A percentile compares a stretch with the other conserved stretches of the same genome.
phyloP scores from a whole-genome alignment of 2,888 invertebrate species.

The Cremastobaeus sp. region DNA sequence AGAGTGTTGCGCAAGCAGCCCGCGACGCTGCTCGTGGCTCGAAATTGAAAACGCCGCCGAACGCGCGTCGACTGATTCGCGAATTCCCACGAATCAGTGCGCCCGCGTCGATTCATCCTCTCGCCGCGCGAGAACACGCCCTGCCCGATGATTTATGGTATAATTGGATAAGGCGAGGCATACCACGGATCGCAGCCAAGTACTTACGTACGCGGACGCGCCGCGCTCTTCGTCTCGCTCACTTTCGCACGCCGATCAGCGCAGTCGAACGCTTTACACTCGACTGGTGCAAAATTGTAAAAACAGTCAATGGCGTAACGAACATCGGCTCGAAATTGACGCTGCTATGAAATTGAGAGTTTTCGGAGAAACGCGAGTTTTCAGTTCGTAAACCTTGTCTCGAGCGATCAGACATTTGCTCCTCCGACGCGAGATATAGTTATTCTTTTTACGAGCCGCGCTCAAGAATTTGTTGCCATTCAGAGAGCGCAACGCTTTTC shows the following conservation, averaged over 20 bases:
- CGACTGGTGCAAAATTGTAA: conserved; percentile 41
- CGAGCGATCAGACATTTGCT: too few species aligned
- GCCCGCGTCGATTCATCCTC: conserved; percentile 61
- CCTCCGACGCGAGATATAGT: too few species aligned
- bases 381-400: too few species aligned
- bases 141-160: conserved; percentile 63
- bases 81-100: conserved; percentile 60
- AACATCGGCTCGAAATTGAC: conserved; percentile 17
- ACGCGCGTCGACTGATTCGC: conserved; percentile 35
- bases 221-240: conserved; percentile 39
- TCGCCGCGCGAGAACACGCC: conserved; percentile 55
- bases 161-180: conserved; percentile 63
- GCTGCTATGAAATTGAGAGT: conserved; percentile 6
- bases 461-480: too few species aligned
- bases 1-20: conserved; percentile 29
- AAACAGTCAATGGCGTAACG: conserved; percentile 35
- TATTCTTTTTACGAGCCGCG: too few species aligned
- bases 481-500: too few species aligned
- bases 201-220: conserved; percentile 46
- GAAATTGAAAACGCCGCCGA: conserved; percentile 50
- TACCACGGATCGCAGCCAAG: conserved; percentile 29
- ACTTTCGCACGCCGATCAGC: conserved; percentile 53
- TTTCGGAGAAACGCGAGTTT: conserved; percentile 11
- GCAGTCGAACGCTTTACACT: conserved; percentile 42
- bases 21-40: conserved; percentile 12